Evolutionary conservation across 2,797 vertebrate genomes (phyloP).

Genomic region (Cyclura pinguis): DNA sequence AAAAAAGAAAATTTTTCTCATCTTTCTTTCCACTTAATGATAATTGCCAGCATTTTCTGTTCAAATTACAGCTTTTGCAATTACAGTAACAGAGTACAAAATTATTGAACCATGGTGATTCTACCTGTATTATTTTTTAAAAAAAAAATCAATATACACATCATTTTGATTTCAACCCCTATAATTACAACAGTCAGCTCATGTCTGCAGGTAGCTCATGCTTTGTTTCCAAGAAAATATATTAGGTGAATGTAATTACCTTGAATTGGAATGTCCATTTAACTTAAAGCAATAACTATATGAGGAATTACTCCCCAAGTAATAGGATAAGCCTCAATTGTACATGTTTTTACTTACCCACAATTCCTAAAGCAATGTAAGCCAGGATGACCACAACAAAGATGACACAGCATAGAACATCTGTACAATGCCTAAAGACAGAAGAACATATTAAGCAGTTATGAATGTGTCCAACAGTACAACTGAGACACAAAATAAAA

Average conservation of each 20-base stretch:
- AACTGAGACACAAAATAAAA: not conserved
- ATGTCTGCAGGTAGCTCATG: conserved; percentile 6
- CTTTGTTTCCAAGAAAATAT: conserved; percentile 46
- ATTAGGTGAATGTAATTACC: conserved; percentile 15
- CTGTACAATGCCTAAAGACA: conserved; percentile 89
- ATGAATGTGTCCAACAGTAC: conserved; percentile 21
- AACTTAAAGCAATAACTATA: conserved; percentile 23
- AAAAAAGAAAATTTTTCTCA: not conserved
- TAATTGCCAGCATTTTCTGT: conserved; percentile 46
- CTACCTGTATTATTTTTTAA: not conserved
- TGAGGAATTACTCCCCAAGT: not conserved
- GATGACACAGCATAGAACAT: conserved; percentile 91
- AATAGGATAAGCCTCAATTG: conserved; percentile 22
- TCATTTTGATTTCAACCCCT: conserved; percentile 33
- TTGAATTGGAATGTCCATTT: conserved; percentile 39
- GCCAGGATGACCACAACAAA: conserved; percentile 91
- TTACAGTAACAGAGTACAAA: conserved; percentile 33
- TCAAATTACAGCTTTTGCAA: conserved; percentile 18
- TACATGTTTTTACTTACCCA: conserved; percentile 86
- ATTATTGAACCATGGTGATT: conserved; percentile 11
- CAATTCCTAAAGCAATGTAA: conserved; percentile 91
- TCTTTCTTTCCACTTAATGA: conserved; percentile 4
- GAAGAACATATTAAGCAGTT: conserved; percentile 50
- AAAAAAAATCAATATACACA: conserved; percentile 19
- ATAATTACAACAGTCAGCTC: conserved; percentile 21